A percentile compares a stretch with the other conserved stretches of the same genome.
phyloP scores from a whole-genome alignment of 2,888 invertebrate species.

The Drosophila emarginata region DNA sequence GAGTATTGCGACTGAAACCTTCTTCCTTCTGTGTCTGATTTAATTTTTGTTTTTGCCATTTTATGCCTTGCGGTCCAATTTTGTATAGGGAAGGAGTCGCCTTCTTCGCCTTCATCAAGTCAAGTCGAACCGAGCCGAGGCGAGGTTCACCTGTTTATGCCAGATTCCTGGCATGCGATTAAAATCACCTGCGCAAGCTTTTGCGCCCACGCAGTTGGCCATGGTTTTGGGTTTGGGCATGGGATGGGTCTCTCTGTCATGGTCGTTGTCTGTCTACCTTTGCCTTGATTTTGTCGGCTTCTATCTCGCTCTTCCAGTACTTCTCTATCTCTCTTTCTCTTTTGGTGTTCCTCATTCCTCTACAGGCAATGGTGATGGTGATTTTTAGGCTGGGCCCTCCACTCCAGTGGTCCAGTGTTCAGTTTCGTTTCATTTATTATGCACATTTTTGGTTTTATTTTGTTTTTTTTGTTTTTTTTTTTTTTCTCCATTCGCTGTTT shows the following conservation, averaged over 20 bases:
- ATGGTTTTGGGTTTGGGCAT: constrained; percentile 16
- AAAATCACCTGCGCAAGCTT: constrained; percentile 81
- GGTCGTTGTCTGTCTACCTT: constrained; percentile 44
- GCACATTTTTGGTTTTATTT: constrained; percentile 54
- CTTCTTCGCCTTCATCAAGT: constrained; percentile 11
- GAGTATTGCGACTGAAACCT: background rate
- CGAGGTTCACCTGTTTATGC: constrained; percentile 79
- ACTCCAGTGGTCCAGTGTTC: constrained; percentile 38
- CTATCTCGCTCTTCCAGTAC: constrained; percentile 8
- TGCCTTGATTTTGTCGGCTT: constrained; percentile 58
- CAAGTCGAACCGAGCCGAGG: constrained; percentile 9
- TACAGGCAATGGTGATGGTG: constrained; percentile 38
- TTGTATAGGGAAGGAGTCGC: constrained; percentile 26
- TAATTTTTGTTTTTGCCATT: constrained; percentile 53
- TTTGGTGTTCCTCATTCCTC: constrained; percentile 14
- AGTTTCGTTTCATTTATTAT: constrained; percentile 68
- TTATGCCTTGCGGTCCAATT: constrained; percentile 43
- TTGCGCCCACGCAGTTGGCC: constrained; percentile 70
- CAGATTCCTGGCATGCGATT: constrained; percentile 81
- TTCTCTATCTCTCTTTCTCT: background rate
- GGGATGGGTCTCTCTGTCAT: constrained; percentile 26
- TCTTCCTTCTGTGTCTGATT: constrained; percentile 60
- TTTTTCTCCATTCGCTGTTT: constrained; percentile 67
- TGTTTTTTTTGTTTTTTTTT: constrained; percentile 19
- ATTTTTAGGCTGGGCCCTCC: constrained; percentile 68